Evolutionary conservation across 2,113 vertebrate species (phyloP), one percentile per base, ranked within the genome.

Genomic region (Daphoenositta chrysoptera): DNA sequence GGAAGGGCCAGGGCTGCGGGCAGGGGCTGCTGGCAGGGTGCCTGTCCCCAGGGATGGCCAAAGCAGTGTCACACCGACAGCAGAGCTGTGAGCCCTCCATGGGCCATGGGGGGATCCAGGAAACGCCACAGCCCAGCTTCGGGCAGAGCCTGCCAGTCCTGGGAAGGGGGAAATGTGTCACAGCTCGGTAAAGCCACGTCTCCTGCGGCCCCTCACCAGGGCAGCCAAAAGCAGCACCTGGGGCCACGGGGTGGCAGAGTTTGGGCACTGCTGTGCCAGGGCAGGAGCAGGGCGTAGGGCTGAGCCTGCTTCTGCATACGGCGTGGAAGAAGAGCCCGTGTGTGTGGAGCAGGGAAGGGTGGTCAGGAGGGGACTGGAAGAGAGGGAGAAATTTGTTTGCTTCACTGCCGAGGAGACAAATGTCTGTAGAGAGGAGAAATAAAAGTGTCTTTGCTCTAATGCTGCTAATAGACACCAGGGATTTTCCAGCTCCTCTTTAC

Each of bases 21-120:
- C 70, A 85, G 77, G 61, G 30, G 22, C 40, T n/a, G 11, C 50
- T 66, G 73, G 47, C 2, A 0, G 1, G 0, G 12, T 63, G 71
- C 63, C 33, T 21, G 12, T 48, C 60, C 60, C 31, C 11, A 4
- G 30, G 51, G 24, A 31, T 6, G 3, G 11, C 3, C 61, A 72
- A 10, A n/a, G n/a, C n/a, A n/a, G n/a, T 21, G 12, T 48, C 60
- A 28, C 33, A 4, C 42, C 11, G 66, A 10, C 3, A 3, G 42
- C 37, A 35, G 17, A 44, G 66, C 45, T 37, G 19, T 6, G 61
- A 70, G 73, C 30, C 0, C 11, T 8, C 53, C 2, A 0, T 37
- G 70, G 80, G 72, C 40, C 39, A 11, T 0, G 24, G 26, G 42
- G 76, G 17, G 84, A 66, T 28, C 70, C 89, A 83, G 75, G 57